Evolutionary conservation across 2,113 vertebrate genomes (phyloP).

Genomic region (Megalops atlanticus): DNA sequence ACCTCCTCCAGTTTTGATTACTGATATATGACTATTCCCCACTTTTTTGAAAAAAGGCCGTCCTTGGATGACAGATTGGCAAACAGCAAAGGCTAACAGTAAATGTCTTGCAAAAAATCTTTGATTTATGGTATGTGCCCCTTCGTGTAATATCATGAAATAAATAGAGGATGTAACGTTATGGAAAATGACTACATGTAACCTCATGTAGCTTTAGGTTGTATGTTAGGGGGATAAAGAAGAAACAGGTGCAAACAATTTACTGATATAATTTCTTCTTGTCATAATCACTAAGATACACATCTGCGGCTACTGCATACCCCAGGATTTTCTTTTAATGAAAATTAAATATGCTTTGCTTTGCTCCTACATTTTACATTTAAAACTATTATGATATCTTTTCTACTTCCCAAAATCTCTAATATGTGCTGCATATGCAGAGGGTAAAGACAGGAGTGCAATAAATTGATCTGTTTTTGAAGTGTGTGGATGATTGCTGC

Average conservation of each 20-base stretch:
- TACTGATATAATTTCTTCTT: no score
- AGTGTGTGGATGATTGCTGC: background rate
- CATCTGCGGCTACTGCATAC: no score
- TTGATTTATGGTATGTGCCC: no score
- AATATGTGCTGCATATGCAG: background rate
- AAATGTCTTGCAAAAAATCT: background rate
- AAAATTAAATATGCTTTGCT: background rate
- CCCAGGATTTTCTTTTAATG: background rate
- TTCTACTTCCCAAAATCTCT: background rate
- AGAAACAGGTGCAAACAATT: no score
- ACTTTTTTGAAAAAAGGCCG: background rate
- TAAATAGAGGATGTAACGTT: background rate
- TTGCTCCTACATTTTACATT: background rate
- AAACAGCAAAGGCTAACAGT: background rate
- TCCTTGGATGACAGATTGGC: background rate
- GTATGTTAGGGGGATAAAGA: no score
- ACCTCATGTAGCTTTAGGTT: no score
- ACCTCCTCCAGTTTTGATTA: constrained; percentile 12
- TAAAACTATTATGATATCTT: background rate
- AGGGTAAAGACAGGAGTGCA: background rate
- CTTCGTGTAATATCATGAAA: background rate
- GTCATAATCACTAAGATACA: no score
- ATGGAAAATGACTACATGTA: no score
- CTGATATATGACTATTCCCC: constrained; percentile 13
- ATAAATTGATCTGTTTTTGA: background rate